phyloP scores from a whole-genome alignment of 2,888 invertebrate genomes.

The Drosophila putrida region DNA sequence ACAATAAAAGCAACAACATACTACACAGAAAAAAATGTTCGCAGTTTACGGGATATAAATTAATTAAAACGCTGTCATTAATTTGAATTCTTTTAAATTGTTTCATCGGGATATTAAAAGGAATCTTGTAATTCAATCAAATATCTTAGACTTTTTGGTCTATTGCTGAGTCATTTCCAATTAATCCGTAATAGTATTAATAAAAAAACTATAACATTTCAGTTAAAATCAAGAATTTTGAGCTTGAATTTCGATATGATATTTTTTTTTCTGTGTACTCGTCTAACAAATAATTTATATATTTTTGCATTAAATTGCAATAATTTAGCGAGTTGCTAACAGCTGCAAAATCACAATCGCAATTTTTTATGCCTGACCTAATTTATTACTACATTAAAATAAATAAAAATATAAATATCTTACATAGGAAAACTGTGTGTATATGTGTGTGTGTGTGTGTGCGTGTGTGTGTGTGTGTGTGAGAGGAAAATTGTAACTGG shows the following conservation, averaged over 20 bases:
- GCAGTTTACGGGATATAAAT: too few relatives aligned
- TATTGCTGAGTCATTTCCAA: too few relatives aligned
- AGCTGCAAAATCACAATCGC: slow-evolving; percentile 44
- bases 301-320: slow-evolving; percentile 56
- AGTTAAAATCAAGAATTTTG: too few relatives aligned
- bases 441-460: too few relatives aligned
- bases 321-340: slow-evolving; percentile 38
- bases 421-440: slow-evolving; percentile 5
- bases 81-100: too few relatives aligned
- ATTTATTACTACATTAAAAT: slow-evolving; percentile 16
- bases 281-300: slow-evolving; percentile 38
- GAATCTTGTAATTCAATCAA: too few relatives aligned
- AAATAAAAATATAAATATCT: slow-evolving; percentile 10
- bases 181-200: too few relatives aligned
- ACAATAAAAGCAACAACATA: background rate
- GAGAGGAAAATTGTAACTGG: slow-evolving; percentile 25
- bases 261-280: background rate
- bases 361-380: slow-evolving; percentile 40
- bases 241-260: too few relatives aligned
- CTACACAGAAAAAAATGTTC: background rate
- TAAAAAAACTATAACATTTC: too few relatives aligned
- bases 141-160: too few relatives aligned
- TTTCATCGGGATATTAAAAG: too few relatives aligned
- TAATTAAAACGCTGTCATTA: too few relatives aligned
- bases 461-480: background rate